Evolutionary conservation across 2,888 invertebrate species (phyloP).

Genomic region (Palloptera scutellata): DNA sequence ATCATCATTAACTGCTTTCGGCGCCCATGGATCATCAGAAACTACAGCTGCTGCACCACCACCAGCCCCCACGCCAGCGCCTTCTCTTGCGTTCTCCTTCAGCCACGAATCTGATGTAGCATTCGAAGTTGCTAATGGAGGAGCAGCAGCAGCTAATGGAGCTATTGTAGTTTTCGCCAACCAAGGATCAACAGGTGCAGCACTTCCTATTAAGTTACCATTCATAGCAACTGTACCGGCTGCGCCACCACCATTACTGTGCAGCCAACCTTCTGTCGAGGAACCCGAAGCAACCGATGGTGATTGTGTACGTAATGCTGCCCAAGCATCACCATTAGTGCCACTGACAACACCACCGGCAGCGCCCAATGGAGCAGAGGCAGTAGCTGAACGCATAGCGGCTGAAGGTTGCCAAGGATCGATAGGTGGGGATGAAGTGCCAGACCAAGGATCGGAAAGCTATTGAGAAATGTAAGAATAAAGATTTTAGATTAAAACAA

Average conservation of each 20-base stretch:
- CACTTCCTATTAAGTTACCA: slow-evolving; percentile 44
- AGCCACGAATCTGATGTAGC: slow-evolving; percentile 59
- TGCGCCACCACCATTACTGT: slow-evolving; percentile 50
- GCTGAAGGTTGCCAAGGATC: slow-evolving; percentile 62
- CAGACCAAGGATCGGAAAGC: slow-evolving; percentile 63
- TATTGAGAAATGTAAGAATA: slow-evolving; percentile 28
- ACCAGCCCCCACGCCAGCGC: slow-evolving; percentile 31
- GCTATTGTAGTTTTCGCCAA: slow-evolving; percentile 49
- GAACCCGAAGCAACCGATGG: slow-evolving; percentile 63
- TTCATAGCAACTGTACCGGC: slow-evolving; percentile 46
- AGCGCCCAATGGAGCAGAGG: slow-evolving; percentile 48
- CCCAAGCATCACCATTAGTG: slow-evolving; percentile 52
- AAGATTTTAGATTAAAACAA: neutral
- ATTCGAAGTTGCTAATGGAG: slow-evolving; percentile 37
- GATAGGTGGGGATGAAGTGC: slow-evolving; percentile 58
- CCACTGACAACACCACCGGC: slow-evolving; percentile 45
- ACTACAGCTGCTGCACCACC: slow-evolving; percentile 38
- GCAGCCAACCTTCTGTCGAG: slow-evolving; percentile 64
- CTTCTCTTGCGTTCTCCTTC: slow-evolving; percentile 42
- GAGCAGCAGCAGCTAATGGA: slow-evolving; percentile 41
- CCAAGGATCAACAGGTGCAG: slow-evolving; percentile 54
- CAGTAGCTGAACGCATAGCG: slow-evolving; percentile 39
- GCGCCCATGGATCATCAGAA: slow-evolving; percentile 58
- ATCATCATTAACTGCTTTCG: slow-evolving; percentile 64
- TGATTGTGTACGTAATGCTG: slow-evolving; percentile 59